Evolutionary conservation across 2,113 vertebrate species (phyloP), one percentile per base, ranked within the genome.

Genomic region (Noctilio leporinus): DNA sequence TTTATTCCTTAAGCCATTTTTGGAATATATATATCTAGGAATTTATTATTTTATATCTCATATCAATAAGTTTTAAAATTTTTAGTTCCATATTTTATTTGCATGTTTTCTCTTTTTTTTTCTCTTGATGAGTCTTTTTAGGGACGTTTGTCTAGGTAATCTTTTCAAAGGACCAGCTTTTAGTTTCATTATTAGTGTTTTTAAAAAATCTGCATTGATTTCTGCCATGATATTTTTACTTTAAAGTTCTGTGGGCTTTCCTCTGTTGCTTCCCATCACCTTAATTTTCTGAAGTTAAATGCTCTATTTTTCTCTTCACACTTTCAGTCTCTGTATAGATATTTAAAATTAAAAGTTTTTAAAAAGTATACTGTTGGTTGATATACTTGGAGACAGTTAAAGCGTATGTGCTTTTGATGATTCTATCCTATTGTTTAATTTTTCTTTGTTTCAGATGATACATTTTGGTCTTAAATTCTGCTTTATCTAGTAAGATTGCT

Each of bases 41-140:
- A 75, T 91, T 83, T 95, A 84, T 67, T 73, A 80, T 77, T 90
- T 43, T 57, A 72, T 77, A 86, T 89, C 43, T 64, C 77, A 53
- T 28, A 82, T 43, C 45, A 45, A 28, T 84, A 20, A 76, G 38
- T 35, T 73, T 70, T 55, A 2, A 53, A 38, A 28, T n/a, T 69
- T 57, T 73, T 43, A 40, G 30, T 35, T 88, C 78, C 53, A 2
- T 64, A 14, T 85, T 91, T 75, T 96, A 57, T 67, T 72, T 88
- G 30, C 1, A 5, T 47, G 62, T 83, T 76, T 90, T 4, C 24
- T 86, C 57, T 90, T 12, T 38, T n/a, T 57, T 55, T 73, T 55
- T 22, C 22, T 62, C 28, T 78, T 65, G 51, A 2, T 70, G 73
- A 93, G 20, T 83, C 69, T 30, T 57, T 12, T 49, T 43, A 76